Conservation (phyloP, 2,113 vertebrate genomes). For the Coracopsis vasa region DNA sequence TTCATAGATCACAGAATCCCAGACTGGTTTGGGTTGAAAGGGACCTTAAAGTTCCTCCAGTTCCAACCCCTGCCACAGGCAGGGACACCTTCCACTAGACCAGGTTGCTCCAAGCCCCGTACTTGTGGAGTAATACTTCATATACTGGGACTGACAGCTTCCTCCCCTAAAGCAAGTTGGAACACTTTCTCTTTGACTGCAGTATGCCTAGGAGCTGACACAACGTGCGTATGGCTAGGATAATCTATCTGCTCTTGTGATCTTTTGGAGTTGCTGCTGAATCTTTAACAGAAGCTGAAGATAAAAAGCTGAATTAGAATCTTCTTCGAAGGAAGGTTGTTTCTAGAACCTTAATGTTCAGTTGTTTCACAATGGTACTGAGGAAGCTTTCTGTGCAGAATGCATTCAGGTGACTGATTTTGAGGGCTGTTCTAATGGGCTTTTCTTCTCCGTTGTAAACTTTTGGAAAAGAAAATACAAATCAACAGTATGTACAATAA, state of each 20-base stretch:
- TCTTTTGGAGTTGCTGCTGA: neutral
- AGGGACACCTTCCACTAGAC: neutral
- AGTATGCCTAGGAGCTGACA: neutral
- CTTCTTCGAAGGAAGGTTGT: neutral
- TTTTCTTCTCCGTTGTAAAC: neutral
- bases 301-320: neutral
- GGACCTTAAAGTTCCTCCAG: neutral
- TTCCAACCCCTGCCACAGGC: neutral
- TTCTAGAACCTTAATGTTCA: neutral
- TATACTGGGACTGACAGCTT: neutral
- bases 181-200: neutral
- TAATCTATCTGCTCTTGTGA: neutral
- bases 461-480: neutral
- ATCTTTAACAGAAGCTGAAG: neutral
- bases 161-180: neutral
- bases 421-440: neutral
- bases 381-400: neutral
- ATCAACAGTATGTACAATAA: neutral
- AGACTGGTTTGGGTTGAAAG: neutral
- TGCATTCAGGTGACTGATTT: neutral
- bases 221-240: neutral
- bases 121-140: neutral
- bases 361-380: neutral
- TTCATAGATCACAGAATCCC: neutral
- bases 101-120: neutral